phyloP scores from a whole-genome alignment of 2,797 vertebrate species.

The Fundulus diaphanus region DNA sequence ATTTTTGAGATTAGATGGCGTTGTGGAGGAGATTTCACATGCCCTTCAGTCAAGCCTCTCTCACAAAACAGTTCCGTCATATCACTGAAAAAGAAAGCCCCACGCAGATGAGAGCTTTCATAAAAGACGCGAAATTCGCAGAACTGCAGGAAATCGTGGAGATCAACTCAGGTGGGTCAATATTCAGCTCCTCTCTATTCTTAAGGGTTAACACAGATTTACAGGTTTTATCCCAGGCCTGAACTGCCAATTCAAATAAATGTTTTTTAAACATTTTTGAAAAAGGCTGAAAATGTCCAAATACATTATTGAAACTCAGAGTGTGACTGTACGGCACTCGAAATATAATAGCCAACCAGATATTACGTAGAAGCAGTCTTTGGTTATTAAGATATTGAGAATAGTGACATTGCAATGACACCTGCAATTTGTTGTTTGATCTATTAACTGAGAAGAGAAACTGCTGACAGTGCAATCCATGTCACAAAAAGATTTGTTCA shows the following conservation, averaged over 20 bases:
- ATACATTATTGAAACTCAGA: not conserved
- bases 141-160: not conserved
- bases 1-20: not conserved
- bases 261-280: not conserved
- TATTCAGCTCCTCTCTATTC: not conserved
- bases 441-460: slow-evolving; percentile 1
- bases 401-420: not conserved
- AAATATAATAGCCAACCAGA: not conserved
- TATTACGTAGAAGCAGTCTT: not conserved
- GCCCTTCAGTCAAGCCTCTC: not conserved
- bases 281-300: not conserved
- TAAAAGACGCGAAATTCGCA: no score
- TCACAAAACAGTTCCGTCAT: not conserved
- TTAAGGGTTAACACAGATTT: not conserved
- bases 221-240: not conserved
- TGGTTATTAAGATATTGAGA: not conserved
- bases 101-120: not conserved
- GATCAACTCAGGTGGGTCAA: not conserved
- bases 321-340: not conserved
- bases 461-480: not conserved
- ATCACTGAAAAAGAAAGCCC: not conserved
- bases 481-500: not conserved
- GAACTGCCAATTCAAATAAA: not conserved
- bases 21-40: not conserved
- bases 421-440: not conserved